Evolutionary conservation across 2,113 vertebrate genomes (phyloP).

Genomic region (Montifringilla adamsi): DNA sequence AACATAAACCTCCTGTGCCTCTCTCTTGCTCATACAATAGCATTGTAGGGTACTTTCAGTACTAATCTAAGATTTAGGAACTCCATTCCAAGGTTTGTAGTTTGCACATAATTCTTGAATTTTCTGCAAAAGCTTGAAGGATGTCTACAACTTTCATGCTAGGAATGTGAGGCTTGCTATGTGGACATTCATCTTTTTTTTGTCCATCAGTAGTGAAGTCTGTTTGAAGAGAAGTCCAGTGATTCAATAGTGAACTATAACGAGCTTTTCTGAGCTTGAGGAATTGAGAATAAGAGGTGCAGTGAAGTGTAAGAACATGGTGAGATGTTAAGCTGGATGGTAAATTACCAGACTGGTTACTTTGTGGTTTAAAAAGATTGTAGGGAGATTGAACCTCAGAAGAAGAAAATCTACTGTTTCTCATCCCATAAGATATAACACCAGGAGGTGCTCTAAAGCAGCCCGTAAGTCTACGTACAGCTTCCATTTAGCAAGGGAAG

Average conservation of each 20-base stretch:
- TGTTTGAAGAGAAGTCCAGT: neutral
- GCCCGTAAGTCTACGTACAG: neutral
- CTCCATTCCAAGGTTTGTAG: neutral
- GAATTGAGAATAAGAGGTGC: neutral
- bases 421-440: neutral
- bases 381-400: neutral
- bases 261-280: neutral
- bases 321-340: no score
- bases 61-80: neutral
- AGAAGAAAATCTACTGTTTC: neutral
- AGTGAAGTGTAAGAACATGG: neutral
- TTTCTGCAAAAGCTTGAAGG: neutral
- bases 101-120: neutral
- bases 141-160: neutral
- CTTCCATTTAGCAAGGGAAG: neutral
- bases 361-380: neutral
- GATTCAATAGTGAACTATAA: neutral
- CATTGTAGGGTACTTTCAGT: neutral
- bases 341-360: neutral
- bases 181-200: neutral
- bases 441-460: neutral
- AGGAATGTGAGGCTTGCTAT: neutral
- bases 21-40: neutral
- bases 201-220: neutral
- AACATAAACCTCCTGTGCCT: neutral